phyloP scores from a whole-genome alignment of 2,113 vertebrate genomes.

The Carassius gibelio region DNA sequence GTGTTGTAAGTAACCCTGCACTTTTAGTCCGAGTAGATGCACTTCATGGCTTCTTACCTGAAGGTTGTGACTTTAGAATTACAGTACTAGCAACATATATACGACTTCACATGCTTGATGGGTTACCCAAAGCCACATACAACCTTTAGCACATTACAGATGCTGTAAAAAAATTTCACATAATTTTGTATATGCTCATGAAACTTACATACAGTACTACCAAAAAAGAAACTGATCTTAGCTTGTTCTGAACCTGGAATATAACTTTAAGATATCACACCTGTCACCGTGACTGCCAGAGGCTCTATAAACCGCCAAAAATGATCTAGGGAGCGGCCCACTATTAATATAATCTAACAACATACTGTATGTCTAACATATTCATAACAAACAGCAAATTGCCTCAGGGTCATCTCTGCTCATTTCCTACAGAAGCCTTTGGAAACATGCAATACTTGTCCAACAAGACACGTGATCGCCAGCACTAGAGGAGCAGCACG shows the following conservation, averaged over 20 bases:
- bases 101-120: not conserved
- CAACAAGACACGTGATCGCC: not conserved
- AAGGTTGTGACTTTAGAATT: not conserved
- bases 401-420: not conserved
- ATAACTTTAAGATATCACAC: not conserved
- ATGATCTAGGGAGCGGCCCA: not conserved
- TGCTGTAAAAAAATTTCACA: no score
- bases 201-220: no score
- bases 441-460: not conserved
- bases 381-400: not conserved
- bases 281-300: not conserved
- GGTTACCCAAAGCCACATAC: not conserved
- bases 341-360: not conserved
- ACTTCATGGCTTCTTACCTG: conserved; percentile 5
- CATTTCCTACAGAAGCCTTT: not conserved
- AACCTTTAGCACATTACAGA: not conserved
- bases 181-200: no score
- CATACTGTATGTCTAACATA: conserved; percentile 10
- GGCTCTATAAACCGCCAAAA: not conserved
- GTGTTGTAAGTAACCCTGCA: not conserved
- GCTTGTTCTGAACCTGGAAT: not conserved
- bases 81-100: not conserved
- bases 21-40: not conserved
- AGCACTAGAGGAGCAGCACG: not conserved
- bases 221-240: not conserved